These are phyloP conservation scores for Caenorhabditis auriculariae DNA, from an alignment of 2,888 invertebrate genomes.

Conservation along the genomic window DNA sequence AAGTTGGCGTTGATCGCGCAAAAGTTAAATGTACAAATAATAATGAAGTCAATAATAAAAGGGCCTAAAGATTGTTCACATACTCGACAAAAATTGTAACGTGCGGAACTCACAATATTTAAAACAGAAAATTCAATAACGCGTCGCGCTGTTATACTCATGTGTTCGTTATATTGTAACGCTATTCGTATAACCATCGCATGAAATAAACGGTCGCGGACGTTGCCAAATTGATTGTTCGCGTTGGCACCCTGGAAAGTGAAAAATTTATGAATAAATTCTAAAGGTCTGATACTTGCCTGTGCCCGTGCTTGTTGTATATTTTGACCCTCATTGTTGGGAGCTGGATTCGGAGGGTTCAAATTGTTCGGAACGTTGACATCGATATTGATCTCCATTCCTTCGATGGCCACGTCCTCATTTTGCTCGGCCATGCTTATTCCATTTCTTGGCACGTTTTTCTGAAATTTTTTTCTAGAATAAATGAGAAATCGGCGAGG, in stretches of 20 bases:
- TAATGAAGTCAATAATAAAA: conserved; percentile 83
- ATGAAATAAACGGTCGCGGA: conserved; percentile 62
- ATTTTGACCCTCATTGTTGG: not conserved
- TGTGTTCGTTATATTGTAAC: conserved; percentile 84
- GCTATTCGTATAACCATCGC: conserved; percentile 90
- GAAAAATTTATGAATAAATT: no score
- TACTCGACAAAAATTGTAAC: conserved; percentile 4
- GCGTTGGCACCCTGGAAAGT: no score
- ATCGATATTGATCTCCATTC: conserved; percentile 10
- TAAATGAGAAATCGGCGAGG: no score
- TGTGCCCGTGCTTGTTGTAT: conserved; percentile 1
- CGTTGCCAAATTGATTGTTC: conserved; percentile 24
- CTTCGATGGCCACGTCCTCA: no score
- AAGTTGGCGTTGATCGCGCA: conserved; percentile 87
- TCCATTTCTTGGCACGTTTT: no score
- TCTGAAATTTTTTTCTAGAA: no score
- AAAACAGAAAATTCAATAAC: conserved; percentile 82
- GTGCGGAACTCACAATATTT: conserved; percentile 72
- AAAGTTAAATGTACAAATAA: conserved; percentile 93
- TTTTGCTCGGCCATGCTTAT: no score
- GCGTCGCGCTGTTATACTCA: conserved; percentile 79
- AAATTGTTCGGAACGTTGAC: not conserved
- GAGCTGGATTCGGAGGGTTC: not conserved
- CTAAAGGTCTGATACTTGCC: not conserved
- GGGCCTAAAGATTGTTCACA: conserved; percentile 70